A percentile compares a stretch with the other conserved stretches of the same genome.
These are phyloP conservation scores for Lagopus muta DNA, from an alignment of 2,113 vertebrate species.

Conservation along the genomic window DNA sequence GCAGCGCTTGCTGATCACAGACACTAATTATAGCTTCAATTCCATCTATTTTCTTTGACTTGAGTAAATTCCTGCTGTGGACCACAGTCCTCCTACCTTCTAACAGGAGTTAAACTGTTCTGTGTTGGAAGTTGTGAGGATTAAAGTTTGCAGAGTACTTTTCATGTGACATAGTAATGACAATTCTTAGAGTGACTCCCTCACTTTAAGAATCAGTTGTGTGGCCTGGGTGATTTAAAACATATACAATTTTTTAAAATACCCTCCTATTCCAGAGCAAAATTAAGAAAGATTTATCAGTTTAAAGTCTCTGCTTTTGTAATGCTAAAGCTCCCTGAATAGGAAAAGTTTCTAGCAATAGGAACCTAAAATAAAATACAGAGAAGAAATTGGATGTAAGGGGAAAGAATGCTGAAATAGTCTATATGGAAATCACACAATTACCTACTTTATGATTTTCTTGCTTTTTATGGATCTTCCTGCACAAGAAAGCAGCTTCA, in stretches of 20 bases:
- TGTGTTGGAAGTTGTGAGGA: background rate
- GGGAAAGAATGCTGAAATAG: background rate
- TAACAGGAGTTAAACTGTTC: background rate
- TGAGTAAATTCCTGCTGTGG: background rate
- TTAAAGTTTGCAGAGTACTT: background rate
- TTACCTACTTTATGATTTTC: background rate
- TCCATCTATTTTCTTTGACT: background rate
- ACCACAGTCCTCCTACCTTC: background rate
- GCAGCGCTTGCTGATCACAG: rapidly evolving
- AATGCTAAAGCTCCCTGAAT: background rate
- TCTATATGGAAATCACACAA: background rate
- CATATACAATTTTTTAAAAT: background rate
- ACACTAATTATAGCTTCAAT: background rate
- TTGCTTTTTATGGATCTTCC: background rate
- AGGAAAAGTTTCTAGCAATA: background rate
- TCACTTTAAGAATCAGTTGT: background rate
- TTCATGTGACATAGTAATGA: background rate
- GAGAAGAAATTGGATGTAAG: background rate
- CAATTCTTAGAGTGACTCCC: too few species aligned
- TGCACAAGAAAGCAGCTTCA: background rate
- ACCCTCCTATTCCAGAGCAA: background rate
- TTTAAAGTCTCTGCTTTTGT: background rate
- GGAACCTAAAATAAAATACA: background rate
- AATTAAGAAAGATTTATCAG: background rate
- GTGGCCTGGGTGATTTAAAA: background rate